Percentiles rank a stretch among this genome's conserved stretches.
Evolutionary conservation across 2,888 invertebrate species (phyloP).

Genomic region (Neoaliturus tenellus): DNA sequence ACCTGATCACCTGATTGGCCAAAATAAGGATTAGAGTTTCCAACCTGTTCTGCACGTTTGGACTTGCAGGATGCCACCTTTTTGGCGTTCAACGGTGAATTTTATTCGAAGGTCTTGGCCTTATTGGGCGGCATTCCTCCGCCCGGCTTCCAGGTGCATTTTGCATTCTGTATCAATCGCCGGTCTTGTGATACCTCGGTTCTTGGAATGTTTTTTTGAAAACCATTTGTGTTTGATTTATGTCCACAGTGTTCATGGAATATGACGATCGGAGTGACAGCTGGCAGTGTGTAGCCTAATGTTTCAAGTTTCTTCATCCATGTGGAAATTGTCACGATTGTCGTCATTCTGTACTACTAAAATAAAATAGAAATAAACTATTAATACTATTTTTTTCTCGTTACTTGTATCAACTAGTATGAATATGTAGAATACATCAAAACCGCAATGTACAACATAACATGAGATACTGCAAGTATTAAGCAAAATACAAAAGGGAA

Average conservation of each 20-base stretch:
- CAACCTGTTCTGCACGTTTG: conserved; percentile 52
- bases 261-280: too few relatives aligned
- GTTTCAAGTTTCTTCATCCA: too few relatives aligned
- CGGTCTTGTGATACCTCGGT: background rate
- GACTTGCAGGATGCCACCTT: conserved; percentile 45
- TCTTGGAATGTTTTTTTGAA: background rate
- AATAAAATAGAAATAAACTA: too few relatives aligned
- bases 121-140: conserved; percentile 11
- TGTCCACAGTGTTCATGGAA: background rate
- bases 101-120: conserved; percentile 42
- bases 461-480: too few relatives aligned
- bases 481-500: too few relatives aligned
- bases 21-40: conserved; percentile 43
- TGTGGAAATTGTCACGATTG: too few relatives aligned
- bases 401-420: too few relatives aligned
- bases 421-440: too few relatives aligned
- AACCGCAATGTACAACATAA: too few relatives aligned
- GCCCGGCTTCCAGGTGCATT: conserved; percentile 25
- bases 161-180: conserved; percentile 11
- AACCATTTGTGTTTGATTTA: background rate
- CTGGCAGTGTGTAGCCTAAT: too few relatives aligned
- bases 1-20: conserved; percentile 28
- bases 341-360: too few relatives aligned
- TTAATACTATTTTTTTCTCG: too few relatives aligned
- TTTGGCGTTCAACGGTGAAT: conserved; percentile 26